Base-by-base conservation (phyloP, 2,113 vertebrate genomes). In the Pampusana beccarii region DNA sequence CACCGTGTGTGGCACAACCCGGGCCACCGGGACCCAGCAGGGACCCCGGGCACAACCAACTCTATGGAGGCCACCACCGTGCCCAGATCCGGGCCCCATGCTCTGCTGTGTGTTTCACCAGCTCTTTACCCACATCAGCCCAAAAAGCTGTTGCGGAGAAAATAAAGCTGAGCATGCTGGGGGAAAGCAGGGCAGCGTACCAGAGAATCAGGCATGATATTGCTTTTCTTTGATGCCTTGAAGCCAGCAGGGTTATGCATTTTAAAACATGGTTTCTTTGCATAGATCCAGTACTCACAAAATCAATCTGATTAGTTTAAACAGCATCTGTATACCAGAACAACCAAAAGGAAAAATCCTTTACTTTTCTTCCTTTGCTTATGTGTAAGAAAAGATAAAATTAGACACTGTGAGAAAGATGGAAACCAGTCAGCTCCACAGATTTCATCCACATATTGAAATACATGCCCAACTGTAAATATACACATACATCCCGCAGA, bases 21-120 rank as follows among this genome's bases (percentile, higher is more conserved):
- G 2, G 57, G 77, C 74, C 78, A 60, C 14, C 0, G 4, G n/a
- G 48, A 70, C 69, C 77, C 66, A 44, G 44, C 79, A 83, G 50
- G 4, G 56, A 88, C 72, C 56, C 46, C 2, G 5, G 42, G 33
- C 60, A 88, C 1, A 3, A 73, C 44, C n/a, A 69, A 5, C 23
- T 21, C 36, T 11, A 12, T 11, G 28, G 40, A 74, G 84, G 26
- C 26, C 8, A 4, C 48, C n/a, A 57, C 13, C 1, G 2, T 2
- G 17, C 20, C 65, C 36, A 60, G 48, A 36, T 36, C 28, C 14
- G 26, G 48, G n/a, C 11, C 38, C 0, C 0, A 48, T 15, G 61
- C 25, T 46, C 36, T 0, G 2, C 44, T 2, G 4, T 0, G 44
- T 19, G 0, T 83, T 82, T 53, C 58, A 71, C 24, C 40, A 38